These are phyloP conservation scores for Pelecanus crispus DNA, from an alignment of 2,113 vertebrate genomes.

Conservation along the genomic window DNA sequence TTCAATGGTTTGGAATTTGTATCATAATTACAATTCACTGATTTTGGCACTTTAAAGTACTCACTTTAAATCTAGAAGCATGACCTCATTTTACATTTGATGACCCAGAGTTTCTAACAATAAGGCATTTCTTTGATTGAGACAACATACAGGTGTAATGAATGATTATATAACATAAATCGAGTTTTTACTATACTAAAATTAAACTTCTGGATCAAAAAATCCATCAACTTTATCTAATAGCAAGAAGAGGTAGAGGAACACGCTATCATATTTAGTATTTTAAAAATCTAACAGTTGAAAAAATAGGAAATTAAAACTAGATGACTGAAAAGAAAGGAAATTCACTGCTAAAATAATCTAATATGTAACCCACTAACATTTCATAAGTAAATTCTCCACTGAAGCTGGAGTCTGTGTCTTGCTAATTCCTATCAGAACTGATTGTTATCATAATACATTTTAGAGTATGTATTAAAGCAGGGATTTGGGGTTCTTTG, in stretches of 20 bases:
- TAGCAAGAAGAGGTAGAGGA: not conserved
- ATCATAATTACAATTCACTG: not conserved
- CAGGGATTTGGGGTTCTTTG: not conserved
- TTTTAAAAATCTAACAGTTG: not conserved
- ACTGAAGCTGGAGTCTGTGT: not conserved
- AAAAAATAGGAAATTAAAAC: not conserved
- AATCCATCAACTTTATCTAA: not conserved
- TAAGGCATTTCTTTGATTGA: not conserved
- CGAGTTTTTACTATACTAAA: not conserved
- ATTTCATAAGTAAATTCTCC: not conserved
- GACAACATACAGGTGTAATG: not conserved
- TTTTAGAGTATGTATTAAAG: not conserved
- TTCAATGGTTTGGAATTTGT: not conserved
- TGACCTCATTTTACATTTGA: not conserved
- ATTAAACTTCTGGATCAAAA: not conserved
- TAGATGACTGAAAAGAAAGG: not conserved
- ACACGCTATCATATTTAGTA: not conserved
- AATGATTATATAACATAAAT: not conserved
- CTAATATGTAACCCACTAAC: not conserved
- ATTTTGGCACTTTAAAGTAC: not conserved
- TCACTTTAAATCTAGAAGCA: not conserved
- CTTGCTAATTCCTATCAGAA: not conserved
- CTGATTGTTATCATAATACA: not conserved
- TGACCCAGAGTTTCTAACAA: not conserved
- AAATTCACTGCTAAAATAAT: not conserved